phyloP scores from a whole-genome alignment of 2,797 vertebrate genomes.

The Tamandua tetradactyla region DNA sequence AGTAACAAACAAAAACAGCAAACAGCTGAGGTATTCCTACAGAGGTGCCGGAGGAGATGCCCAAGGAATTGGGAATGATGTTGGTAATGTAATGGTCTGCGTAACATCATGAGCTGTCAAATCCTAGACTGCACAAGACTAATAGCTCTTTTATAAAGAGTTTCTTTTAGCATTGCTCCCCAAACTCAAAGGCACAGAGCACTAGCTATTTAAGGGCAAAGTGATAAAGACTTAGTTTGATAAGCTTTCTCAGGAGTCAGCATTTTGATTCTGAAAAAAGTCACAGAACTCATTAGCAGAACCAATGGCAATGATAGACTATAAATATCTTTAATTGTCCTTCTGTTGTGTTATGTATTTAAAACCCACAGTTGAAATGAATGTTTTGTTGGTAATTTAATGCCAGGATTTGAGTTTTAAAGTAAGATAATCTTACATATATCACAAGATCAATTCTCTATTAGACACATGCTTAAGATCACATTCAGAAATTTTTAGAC shows the following conservation, averaged over 20 bases:
- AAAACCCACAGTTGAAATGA: conserved; percentile 73
- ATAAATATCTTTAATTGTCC: conserved; percentile 70
- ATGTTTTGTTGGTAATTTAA: conserved; percentile 61
- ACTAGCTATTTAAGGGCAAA: conserved; percentile 78
- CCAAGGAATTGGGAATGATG: conserved; percentile 79
- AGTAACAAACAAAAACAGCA: conserved; percentile 6
- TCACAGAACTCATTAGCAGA: conserved; percentile 81
- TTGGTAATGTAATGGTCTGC: conserved; percentile 77
- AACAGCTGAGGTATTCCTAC: conserved; percentile 52
- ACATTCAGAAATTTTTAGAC: conserved; percentile 69
- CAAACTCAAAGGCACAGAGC: conserved; percentile 75
- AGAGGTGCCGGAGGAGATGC: conserved; percentile 56
- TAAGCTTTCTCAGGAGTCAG: conserved; percentile 69
- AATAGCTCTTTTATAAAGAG: conserved; percentile 80
- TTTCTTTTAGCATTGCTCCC: conserved; percentile 72
- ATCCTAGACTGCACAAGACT: conserved; percentile 78
- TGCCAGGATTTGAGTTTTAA: conserved; percentile 70
- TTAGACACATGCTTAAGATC: conserved; percentile 38
- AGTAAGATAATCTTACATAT: conserved; percentile 70
- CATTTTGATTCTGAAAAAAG: conserved; percentile 76
- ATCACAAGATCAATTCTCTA: conserved; percentile 74
- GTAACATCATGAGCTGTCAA: conserved; percentile 81
- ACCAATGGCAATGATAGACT: conserved; percentile 73
- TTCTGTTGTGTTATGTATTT: conserved; percentile 71
- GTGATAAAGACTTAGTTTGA: conserved; percentile 71